Evolutionary conservation across 2,888 invertebrate genomes (phyloP).

Genomic region (Andrena trimmerana): DNA sequence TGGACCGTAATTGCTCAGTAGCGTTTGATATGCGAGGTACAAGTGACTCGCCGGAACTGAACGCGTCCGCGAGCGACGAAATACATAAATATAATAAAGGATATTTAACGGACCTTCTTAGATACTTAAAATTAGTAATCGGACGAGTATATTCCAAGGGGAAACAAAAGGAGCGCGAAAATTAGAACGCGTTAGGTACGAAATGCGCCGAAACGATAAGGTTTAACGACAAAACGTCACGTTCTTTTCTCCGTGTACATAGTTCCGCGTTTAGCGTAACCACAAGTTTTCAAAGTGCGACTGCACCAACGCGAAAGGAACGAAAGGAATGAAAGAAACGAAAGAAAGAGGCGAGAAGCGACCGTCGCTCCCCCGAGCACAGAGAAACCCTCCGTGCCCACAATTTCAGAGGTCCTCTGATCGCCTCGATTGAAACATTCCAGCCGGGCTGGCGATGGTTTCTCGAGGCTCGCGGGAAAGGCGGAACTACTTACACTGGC

Average conservation of each 20-base stretch:
- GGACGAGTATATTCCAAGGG: conserved; percentile 40
- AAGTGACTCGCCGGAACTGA: conserved; percentile 32
- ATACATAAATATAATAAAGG: conserved; percentile 39
- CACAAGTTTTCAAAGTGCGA: conserved; percentile 60
- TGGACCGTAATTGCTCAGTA: conserved; percentile 7
- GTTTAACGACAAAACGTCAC: conserved; percentile 65
- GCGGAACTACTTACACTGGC: not conserved
- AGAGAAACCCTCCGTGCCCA: not conserved
- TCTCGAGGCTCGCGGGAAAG: conserved; percentile 14
- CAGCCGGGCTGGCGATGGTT: not conserved
- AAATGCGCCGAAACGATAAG: conserved; percentile 76
- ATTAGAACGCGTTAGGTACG: conserved; percentile 57
- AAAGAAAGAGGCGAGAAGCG: not conserved
- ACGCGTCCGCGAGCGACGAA: conserved; percentile 17
- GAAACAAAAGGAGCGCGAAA: conserved; percentile 12
- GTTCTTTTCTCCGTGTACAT: conserved; percentile 76
- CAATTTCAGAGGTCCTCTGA: not conserved
- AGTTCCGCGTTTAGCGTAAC: conserved; percentile 69
- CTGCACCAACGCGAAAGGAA: conserved; percentile 11
- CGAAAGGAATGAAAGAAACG: conserved; percentile 2
- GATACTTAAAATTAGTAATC: conserved; percentile 44
- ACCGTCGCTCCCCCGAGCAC: not conserved
- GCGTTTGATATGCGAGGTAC: conserved; percentile 10
- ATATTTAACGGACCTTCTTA: conserved; percentile 59
- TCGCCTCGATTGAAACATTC: not conserved